A percentile compares a stretch with the other conserved stretches of the same genome.
phyloP scores from a whole-genome alignment of 2,113 vertebrate species.

The Lipophrys pholis region DNA sequence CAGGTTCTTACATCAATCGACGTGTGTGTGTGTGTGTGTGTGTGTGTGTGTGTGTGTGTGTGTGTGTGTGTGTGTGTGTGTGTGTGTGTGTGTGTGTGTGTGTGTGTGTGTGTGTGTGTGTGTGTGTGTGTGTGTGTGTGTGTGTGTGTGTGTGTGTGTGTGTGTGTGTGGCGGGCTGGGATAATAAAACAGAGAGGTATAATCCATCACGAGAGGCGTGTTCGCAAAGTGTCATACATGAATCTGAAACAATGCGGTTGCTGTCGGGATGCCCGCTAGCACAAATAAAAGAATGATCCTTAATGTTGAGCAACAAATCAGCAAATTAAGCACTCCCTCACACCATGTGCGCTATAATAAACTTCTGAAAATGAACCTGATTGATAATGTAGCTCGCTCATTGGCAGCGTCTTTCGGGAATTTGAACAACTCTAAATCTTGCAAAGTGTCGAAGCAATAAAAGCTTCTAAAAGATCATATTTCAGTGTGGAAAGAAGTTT shows the following conservation, averaged over 20 bases:
- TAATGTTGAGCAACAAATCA: background rate
- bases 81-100: background rate
- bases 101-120: background rate
- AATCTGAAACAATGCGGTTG: background rate
- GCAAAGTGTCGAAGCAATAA: too few species aligned
- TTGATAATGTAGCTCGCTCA: too few species aligned
- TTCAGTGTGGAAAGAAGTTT: background rate
- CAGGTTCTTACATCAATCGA: constrained; percentile 26
- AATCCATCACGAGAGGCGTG: background rate
- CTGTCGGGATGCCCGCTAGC: background rate
- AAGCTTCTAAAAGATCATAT: too few species aligned
- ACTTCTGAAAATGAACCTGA: background rate
- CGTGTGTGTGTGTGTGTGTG: background rate
- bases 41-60: background rate
- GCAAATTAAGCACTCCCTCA: background rate
- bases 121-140: background rate
- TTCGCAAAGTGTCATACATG: constrained; percentile 5
- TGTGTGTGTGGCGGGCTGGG: background rate
- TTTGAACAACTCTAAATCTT: too few species aligned
- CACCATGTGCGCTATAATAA: background rate
- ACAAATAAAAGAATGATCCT: background rate
- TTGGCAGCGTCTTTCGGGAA: too few species aligned
- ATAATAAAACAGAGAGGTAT: too few species aligned
- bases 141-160: background rate
- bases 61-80: background rate